phyloP scores from a whole-genome alignment of 2,888 invertebrate genomes.

The Hydraecia micacea region DNA sequence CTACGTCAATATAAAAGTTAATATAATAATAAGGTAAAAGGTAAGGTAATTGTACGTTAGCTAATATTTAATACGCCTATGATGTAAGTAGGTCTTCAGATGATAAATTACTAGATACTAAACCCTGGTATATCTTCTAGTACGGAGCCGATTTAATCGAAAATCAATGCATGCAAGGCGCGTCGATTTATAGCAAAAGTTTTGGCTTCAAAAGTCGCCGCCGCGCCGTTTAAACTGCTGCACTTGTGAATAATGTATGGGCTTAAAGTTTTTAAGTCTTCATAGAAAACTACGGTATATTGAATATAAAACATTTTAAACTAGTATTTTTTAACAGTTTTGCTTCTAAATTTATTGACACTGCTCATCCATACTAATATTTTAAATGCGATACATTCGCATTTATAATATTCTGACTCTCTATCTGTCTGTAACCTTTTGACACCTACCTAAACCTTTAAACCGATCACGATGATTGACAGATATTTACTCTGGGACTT shows the following conservation, averaged over 20 bases:
- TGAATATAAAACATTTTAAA: neutral
- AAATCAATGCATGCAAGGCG: conserved; percentile 51
- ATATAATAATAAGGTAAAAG: neutral
- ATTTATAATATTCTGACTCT: no score
- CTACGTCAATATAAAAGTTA: no score
- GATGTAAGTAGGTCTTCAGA: neutral
- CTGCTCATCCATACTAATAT: neutral
- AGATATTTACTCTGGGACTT: neutral
- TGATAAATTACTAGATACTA: neutral
- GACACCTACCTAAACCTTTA: neutral
- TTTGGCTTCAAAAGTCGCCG: conserved; percentile 19
- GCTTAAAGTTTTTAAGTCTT: neutral
- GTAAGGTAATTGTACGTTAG: neutral
- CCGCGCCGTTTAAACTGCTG: conserved; percentile 36
- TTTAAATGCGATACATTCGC: neutral
- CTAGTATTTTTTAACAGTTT: neutral
- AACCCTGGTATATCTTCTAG: neutral
- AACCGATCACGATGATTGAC: neutral
- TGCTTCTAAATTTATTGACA: neutral
- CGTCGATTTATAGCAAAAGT: conserved; percentile 49
- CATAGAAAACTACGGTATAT: neutral
- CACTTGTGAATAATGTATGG: conserved; percentile 18
- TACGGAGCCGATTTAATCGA: conserved; percentile 32
- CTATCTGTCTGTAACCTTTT: neutral
- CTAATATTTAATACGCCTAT: neutral